phyloP scores from a whole-genome alignment of 2,888 invertebrate genomes.

The Patella caerulea region DNA sequence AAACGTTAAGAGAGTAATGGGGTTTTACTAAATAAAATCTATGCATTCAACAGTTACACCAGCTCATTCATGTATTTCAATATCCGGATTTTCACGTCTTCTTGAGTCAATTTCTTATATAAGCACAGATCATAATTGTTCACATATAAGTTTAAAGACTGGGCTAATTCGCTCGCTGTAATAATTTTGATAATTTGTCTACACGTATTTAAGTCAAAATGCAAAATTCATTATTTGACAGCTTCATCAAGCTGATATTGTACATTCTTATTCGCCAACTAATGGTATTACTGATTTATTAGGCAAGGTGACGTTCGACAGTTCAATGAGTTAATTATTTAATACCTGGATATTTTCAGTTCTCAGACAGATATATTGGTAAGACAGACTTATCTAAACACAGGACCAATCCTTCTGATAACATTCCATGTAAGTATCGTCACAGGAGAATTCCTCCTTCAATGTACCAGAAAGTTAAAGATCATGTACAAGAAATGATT shows the following conservation, averaged over 20 bases:
- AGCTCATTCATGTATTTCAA: not conserved
- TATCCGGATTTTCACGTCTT: not conserved
- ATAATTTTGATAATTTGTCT: not conserved
- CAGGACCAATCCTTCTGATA: no score
- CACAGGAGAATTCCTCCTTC: no score
- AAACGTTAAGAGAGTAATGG: not conserved
- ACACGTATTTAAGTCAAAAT: not conserved
- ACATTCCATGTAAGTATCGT: no score
- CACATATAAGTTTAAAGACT: not conserved
- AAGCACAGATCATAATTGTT: not conserved
- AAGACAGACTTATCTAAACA: no score
- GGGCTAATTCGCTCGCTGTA: not conserved
- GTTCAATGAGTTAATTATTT: no score
- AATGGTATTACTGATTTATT: no score
- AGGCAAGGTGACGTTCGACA: no score
- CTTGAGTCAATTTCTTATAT: not conserved
- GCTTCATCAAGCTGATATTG: not conserved
- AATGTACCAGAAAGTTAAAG: no score
- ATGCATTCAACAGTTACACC: not conserved
- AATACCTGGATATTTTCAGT: no score
- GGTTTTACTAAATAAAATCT: not conserved
- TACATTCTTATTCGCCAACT: not conserved
- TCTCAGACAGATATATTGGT: no score
- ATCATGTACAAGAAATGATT: no score
- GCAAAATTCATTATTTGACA: not conserved